Evolutionary conservation across 2,888 invertebrate genomes (phyloP), one percentile per base, ranked within the genome.

Genomic region (Thereva nobilitata): DNA sequence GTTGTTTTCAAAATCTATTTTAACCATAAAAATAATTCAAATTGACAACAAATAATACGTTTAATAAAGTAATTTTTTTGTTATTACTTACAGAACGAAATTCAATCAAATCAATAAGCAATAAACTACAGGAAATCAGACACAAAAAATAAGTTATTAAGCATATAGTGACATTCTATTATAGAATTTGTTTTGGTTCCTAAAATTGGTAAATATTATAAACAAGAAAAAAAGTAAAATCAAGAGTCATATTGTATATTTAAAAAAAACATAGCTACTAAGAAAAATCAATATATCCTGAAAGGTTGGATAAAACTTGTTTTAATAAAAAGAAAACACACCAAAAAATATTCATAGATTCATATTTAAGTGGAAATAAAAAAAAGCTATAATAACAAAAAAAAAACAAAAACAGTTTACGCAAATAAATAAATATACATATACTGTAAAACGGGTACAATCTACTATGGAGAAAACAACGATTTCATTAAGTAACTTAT

Each of bases 61-160:
- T 23, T 23, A 23, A 2, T 23, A 23, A 23, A 23, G 23, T 2
- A 42, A 64, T 35, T 44, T 47, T 50, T 67, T 67, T 59, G 44
- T 53, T 61, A 57, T 63, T 66, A 12, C 56, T 68, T 68, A 0
- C 70, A 70, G 70, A 70, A 70, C 37, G 68, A 68, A 70, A 61
- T 70, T 54, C 67, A 70, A 68, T 70, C 68, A 56, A 70, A 70
- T 55, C 70, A 70, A 67, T 67, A 67, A 66, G 45, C 49, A 64
- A 64, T 64, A 68, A 59, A 68, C 63, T 70, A 70, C 70, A 70
- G 70, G 70, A 68, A 69, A 67, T 23, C 61, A 61, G 61, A 34
- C 50, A 57, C 57, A 44, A 54, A 38, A 64, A 49, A 61, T 34
- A 45, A 44, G 41, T 41, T 12, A 55, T 44, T 38, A 61, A 47